A percentile compares a stretch with the other conserved stretches of the same genome.
Conservation (phyloP, 2,888 invertebrate species). For the Melinaea menophilus region DNA sequence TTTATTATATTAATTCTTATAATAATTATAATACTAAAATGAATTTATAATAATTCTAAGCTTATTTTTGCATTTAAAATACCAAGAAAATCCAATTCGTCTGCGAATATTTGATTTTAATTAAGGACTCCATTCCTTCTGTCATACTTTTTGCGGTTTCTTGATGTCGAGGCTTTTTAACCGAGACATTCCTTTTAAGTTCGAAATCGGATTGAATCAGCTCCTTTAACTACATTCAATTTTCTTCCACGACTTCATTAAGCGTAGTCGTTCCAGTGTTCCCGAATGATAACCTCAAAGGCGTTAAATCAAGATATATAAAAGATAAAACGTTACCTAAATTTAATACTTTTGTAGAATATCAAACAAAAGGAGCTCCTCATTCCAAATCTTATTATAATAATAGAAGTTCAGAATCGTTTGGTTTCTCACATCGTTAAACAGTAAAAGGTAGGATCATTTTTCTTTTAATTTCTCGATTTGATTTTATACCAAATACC, state of each 20-base stretch:
- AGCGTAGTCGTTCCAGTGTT: conserved; percentile 70
- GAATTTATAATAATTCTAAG: no score
- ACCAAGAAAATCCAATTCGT: no score
- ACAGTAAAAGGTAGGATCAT: no score
- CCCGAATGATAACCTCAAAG: conserved; percentile 73
- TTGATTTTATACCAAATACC: no score
- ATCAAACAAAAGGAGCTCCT: no score
- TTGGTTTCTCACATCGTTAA: no score
- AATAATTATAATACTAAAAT: no score
- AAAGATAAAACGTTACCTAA: conserved; percentile 24
- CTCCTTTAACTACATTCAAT: conserved; percentile 75
- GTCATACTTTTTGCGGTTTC: conserved; percentile 62
- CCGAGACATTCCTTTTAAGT: conserved; percentile 70
- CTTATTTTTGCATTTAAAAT: no score
- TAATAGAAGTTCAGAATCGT: no score
- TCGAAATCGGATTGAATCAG: conserved; percentile 75
- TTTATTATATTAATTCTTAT: no score
- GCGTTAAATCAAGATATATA: conserved; percentile 73
- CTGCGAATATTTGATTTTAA: conserved; percentile 67
- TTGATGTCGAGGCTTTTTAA: conserved; percentile 58
- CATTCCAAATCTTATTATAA: no score
- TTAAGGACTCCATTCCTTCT: conserved; percentile 67
- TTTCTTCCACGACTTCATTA: conserved; percentile 76
- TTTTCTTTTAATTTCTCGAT: no score
- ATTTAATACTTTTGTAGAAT: background rate